Conservation (phyloP, 2,888 invertebrate genomes). For the Pycnomerus fuliginosus region DNA sequence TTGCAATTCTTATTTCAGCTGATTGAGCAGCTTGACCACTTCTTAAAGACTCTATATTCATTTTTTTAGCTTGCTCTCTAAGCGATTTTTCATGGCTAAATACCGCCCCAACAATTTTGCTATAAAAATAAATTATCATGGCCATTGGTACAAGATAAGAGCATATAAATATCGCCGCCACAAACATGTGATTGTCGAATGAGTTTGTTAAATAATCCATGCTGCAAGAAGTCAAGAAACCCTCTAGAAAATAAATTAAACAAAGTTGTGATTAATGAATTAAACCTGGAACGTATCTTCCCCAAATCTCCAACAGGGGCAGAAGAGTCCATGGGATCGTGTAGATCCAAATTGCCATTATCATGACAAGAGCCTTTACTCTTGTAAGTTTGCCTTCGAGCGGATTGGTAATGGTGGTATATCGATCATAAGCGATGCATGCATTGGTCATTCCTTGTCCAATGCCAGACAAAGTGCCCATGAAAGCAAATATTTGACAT, state of each 20-base stretch:
- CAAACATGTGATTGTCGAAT: constrained; percentile 76
- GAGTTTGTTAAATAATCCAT: constrained; percentile 81
- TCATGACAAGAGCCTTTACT: constrained; percentile 77
- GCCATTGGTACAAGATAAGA: constrained; percentile 76
- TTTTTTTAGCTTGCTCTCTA: constrained; percentile 79
- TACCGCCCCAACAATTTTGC: constrained; percentile 85
- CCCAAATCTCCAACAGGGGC: constrained; percentile 81
- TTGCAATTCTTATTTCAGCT: constrained; percentile 82
- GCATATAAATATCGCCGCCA: constrained; percentile 72
- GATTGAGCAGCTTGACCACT: constrained; percentile 69
- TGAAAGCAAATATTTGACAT: constrained; percentile 73
- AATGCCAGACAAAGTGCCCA: constrained; percentile 79
- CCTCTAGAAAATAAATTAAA: constrained; percentile 63
- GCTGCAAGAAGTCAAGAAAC: constrained; percentile 82
- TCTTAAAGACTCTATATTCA: constrained; percentile 85
- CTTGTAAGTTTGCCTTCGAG: constrained; percentile 78
- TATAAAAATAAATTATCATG: constrained; percentile 80
- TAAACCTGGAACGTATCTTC: constrained; percentile 78
- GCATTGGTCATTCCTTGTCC: constrained; percentile 80
- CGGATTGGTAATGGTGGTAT: constrained; percentile 76
- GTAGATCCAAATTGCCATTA: constrained; percentile 73
- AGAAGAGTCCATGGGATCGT: constrained; percentile 79
- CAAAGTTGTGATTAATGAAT: too few species aligned
- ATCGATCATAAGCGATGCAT: constrained; percentile 82
- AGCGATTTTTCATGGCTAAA: constrained; percentile 82